Conservation (phyloP, 2,797 vertebrate genomes). For the Sarcophilus harrisii region DNA sequence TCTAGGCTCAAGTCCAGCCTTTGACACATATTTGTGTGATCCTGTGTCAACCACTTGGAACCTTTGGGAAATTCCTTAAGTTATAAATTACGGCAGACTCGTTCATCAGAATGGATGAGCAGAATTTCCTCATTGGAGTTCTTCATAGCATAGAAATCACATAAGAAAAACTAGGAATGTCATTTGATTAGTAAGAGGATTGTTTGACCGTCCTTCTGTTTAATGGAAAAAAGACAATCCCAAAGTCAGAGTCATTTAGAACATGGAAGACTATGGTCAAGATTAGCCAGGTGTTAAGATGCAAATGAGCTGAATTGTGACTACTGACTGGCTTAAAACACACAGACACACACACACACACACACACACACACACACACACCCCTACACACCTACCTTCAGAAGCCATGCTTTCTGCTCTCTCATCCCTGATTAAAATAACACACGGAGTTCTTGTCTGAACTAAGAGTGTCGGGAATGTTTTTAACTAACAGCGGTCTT, state of each 20-base stretch:
- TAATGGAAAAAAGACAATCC: background rate
- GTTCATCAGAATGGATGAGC: background rate
- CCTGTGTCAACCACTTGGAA: background rate
- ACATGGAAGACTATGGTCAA: background rate
- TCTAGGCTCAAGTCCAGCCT: background rate
- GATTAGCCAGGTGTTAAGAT: background rate
- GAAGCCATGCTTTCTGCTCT: constrained; percentile 59
- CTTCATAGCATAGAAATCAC: background rate
- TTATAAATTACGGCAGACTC: background rate
- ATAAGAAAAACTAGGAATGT: background rate
- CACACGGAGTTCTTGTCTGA: background rate
- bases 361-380: no score
- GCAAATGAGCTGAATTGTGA: constrained; percentile 20
- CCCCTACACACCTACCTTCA: background rate
- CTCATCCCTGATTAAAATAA: constrained; percentile 49
- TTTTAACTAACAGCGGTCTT: constrained; percentile 70
- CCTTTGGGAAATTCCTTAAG: background rate
- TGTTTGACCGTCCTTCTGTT: background rate
- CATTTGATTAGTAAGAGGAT: background rate
- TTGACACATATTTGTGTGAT: background rate
- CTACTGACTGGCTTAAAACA: constrained; percentile 33
- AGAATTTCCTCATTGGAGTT: background rate
- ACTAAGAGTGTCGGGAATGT: constrained; percentile 61
- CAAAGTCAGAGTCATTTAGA: constrained; percentile 75
- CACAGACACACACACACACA: no score